Base-by-base conservation (phyloP, 2,113 vertebrate species). In the Amphiprion ocellaris region DNA sequence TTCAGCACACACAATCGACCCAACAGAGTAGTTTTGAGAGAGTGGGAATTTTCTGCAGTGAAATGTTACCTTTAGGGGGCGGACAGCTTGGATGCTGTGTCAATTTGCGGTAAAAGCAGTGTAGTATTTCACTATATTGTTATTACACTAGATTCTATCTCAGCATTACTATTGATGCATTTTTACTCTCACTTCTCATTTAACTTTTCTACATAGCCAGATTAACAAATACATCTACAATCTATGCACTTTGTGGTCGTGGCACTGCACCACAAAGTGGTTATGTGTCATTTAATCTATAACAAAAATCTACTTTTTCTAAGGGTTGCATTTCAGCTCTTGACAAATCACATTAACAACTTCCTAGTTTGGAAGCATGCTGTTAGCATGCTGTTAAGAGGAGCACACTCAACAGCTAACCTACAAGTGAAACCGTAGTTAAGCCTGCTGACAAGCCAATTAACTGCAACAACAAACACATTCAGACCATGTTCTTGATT, bases 391-490 rank as follows among this genome's bases (percentile, higher is more conserved):
- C 39, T 44, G 60, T 82, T 46, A 47, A 69, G 59, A 61, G 54
- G 15, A 58, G 70, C 67, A 63, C 52, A 41, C 60, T 82, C 55
- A 37, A 9, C 4, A 0, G 70, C 66, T 77, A 24, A 72, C 74
- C 69, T 87, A 49, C 68, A 65, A 85, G 83, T 78, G 44, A 72
- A 83, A 66, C 41, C 70, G 81, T 80, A 84, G 75, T 85, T 83
- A 79, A 86, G 77, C 75, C 72, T 72, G 66, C 79, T 83, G 86
- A 93, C 87, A 92, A 90, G 82, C 81, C 84, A 84, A 89, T 89
- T 88, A 89, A 85, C 69, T 79, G 66, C 81, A 78, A 90, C 89
- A 90, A 90, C 84, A 91, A 90, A 89, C 84, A 83, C 58, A 83
- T 58, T 52, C 68, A 66, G 71, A 70, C 52, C 37, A n/a, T 79